A percentile compares a stretch with the other conserved stretches of the same genome.
phyloP scores from a whole-genome alignment of 2,888 invertebrate genomes.

The Agrypnus murinus region DNA sequence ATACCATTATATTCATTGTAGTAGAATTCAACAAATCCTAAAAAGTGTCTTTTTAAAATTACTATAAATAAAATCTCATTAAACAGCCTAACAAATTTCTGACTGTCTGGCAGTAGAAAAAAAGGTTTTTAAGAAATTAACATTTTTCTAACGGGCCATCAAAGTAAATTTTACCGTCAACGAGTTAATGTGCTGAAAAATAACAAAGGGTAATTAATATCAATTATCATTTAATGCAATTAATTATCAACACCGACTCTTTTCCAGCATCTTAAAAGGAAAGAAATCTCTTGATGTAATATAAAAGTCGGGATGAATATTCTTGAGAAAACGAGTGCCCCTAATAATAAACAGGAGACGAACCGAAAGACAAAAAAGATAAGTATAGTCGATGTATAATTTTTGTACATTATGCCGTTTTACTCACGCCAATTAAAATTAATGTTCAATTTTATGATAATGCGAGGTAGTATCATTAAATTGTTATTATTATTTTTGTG shows the following conservation, averaged over 20 bases:
- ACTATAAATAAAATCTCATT: too few species aligned
- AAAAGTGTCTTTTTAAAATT: too few species aligned
- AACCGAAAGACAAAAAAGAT: background rate
- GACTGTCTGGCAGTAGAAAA: too few species aligned
- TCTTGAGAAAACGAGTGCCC: conserved; percentile 14
- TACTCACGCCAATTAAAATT: conserved; percentile 33
- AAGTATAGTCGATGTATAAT: conserved; percentile 20
- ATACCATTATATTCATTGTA: too few species aligned
- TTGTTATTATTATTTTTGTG: conserved; percentile 21
- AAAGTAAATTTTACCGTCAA: conserved; percentile 31
- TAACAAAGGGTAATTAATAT: conserved; percentile 67
- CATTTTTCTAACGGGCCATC: background rate
- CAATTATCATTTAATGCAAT: conserved; percentile 66
- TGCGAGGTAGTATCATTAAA: conserved; percentile 14
- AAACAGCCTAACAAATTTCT: too few species aligned
- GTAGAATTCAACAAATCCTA: too few species aligned
- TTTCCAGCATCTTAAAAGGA: conserved; percentile 51
- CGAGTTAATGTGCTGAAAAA: conserved; percentile 64
- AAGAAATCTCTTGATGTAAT: conserved; percentile 51
- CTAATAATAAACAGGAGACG: conserved; percentile 1
- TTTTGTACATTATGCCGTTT: conserved; percentile 22
- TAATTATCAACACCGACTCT: conserved; percentile 60
- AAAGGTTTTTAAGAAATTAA: too few species aligned
- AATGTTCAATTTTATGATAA: conserved; percentile 13
- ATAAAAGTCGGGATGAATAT: conserved; percentile 21